A percentile compares a stretch with the other conserved stretches of the same genome.
Evolutionary conservation across 2,888 invertebrate genomes (phyloP).

Genomic region (Embidobia sp.): DNA sequence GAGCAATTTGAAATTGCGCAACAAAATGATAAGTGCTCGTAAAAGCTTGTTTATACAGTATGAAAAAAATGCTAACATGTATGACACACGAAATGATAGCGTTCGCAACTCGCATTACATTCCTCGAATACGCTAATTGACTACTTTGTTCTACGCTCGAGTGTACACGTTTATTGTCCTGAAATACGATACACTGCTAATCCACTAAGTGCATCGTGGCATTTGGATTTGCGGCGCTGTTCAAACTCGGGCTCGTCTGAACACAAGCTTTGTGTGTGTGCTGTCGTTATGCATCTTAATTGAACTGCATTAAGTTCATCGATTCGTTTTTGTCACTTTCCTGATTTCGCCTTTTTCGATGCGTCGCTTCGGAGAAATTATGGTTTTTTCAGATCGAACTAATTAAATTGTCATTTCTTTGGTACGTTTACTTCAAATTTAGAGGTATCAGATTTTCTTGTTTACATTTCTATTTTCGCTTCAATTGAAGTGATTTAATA

Average conservation of each 20-base stretch:
- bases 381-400: no score
- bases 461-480: no score
- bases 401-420: no score
- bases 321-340: no score
- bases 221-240: conserved; percentile 40
- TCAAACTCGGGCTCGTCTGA: conserved; percentile 28
- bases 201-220: conserved; percentile 52
- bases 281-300: conserved; percentile 10
- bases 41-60: not conserved
- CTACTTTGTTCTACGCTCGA: conserved; percentile 34
- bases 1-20: no score
- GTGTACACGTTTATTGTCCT: conserved; percentile 62
- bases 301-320: not conserved
- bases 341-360: no score
- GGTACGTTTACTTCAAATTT: no score
- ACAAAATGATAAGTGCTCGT: no score
- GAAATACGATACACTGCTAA: conserved; percentile 62
- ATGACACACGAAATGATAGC: conserved; percentile 1
- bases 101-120: conserved; percentile 21
- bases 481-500: no score
- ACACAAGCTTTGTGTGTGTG: conserved; percentile 1
- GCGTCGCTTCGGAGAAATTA: no score
- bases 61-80: conserved; percentile 2
- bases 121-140: conserved; percentile 45
- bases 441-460: no score